Conservation (phyloP, 2,113 vertebrate genomes). For the Triplophysa siluroides region DNA sequence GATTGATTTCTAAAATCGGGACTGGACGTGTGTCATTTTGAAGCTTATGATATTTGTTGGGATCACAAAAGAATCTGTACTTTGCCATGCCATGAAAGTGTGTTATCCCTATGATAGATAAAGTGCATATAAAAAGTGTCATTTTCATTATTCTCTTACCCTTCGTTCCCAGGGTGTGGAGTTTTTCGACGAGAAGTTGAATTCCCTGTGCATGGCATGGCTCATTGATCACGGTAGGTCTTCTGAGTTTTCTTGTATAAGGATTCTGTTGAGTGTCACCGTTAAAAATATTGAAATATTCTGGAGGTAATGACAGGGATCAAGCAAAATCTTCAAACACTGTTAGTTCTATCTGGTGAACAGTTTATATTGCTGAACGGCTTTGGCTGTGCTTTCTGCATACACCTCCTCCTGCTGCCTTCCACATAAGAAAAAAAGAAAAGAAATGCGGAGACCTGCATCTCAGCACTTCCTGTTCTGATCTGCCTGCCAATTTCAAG, state of each 20-base stretch:
- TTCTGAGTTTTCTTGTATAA: neutral
- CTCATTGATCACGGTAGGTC: slow-evolving; percentile 89
- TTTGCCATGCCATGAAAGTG: neutral
- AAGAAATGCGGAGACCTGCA: slow-evolving; percentile 36
- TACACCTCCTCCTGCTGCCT: neutral
- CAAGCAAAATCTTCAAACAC: neutral
- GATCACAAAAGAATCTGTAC: too few species aligned
- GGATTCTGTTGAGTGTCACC: neutral
- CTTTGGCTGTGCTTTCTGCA: neutral
- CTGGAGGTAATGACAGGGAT: neutral
- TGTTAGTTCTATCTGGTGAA: neutral
- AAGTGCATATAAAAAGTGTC: too few species aligned
- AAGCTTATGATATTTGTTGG: too few species aligned
- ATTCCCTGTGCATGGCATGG: slow-evolving; percentile 93
- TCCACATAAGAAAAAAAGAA: slow-evolving; percentile 15
- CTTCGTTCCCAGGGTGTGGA: slow-evolving; percentile 80
- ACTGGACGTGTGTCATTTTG: too few species aligned
- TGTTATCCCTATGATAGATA: too few species aligned
- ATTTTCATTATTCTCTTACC: neutral
- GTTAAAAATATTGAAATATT: too few species aligned
- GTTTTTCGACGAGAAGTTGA: slow-evolving; percentile 92
- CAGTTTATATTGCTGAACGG: slow-evolving; percentile 16
- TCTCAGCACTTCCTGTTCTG: slow-evolving; percentile 41
- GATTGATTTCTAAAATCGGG: neutral
- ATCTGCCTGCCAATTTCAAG: neutral